phyloP scores from a whole-genome alignment of 2,113 vertebrate species.

The Halcyon malimbica region DNA sequence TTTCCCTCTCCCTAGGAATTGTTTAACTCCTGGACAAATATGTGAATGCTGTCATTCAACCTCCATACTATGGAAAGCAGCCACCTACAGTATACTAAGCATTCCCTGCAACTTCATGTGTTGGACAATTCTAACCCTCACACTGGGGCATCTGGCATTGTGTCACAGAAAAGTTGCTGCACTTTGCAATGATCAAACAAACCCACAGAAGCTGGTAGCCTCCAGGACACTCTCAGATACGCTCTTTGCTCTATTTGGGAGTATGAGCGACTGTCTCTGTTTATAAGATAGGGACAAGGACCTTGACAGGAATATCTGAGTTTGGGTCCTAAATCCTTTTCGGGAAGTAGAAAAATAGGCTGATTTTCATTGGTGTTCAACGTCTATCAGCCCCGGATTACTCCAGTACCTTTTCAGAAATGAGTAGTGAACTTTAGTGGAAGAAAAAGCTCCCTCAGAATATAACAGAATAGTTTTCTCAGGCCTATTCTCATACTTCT shows the following conservation, averaged over 20 bases:
- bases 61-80: not conserved
- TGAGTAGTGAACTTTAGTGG: not conserved
- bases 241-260: rapidly evolving
- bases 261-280: not conserved
- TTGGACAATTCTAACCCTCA: not conserved
- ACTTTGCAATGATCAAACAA: not conserved
- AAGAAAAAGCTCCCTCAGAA: not conserved
- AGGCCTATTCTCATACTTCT: not conserved
- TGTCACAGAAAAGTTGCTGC: not conserved
- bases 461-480: not conserved
- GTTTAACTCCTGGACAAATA: not conserved
- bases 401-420: not conserved
- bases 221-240: rapidly evolving
- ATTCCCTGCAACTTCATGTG: not conserved
- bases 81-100: not conserved
- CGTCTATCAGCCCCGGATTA: not conserved
- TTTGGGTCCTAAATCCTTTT: not conserved
- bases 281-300: not conserved
- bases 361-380: not conserved
- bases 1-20: not conserved
- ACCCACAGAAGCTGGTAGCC: not conserved
- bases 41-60: not conserved
- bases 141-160: not conserved
- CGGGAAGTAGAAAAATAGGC: not conserved
- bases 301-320: not conserved